Base-by-base conservation (phyloP, 2,888 invertebrate genomes). In the Caenorhabditis becei region DNA sequence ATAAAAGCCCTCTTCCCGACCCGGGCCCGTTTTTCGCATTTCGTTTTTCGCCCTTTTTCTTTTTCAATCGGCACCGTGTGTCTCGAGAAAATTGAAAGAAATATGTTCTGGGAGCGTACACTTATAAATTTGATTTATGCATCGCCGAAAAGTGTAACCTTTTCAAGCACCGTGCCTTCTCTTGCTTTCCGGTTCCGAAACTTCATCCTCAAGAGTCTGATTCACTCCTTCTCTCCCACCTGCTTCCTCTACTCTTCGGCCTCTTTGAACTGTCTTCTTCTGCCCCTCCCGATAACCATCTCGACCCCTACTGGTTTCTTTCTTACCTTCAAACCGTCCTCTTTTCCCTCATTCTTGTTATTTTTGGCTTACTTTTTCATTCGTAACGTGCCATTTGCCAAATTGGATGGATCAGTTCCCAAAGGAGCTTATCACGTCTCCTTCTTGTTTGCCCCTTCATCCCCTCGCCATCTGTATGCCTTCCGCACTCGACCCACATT, bases 401-500 rank as follows among this genome's bases (percentile, higher is more conserved):
- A 63, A 63, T 63, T 44, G 26, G 32, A 32, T 49, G 20, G 47
- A 51, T 20, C 47, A 47, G 23, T 16, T 51, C 61, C 44, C 18
- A 54, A 53, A 71, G 61, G 44, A 63, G 65, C 72, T 65, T 65
- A 65, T 70, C 53, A 51, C 51, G 24, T 35, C 54, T 41, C 11
- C 47, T 35, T 20, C 8, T 51, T 28, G 11, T 56, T 47, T 51
- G 7, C 58, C 69, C 20, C 32, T 24, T 74, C 56, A 28, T 49
- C 47, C 49, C 67, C 47, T 14, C 24, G 61, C 61, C 61, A 61
- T 61, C 61, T 47, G 44, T 44, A 26, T 61, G n/a, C 26, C 23
- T 61, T 44, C 49, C 53, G 51, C 74, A 75, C 75, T 75, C 75
- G 75, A 75, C 75, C 75, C 75, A 75, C 75, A 75, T 75, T 75